These are phyloP conservation scores for Fregetta grallaria DNA, from an alignment of 2,113 vertebrate species.

Conservation along the genomic window DNA sequence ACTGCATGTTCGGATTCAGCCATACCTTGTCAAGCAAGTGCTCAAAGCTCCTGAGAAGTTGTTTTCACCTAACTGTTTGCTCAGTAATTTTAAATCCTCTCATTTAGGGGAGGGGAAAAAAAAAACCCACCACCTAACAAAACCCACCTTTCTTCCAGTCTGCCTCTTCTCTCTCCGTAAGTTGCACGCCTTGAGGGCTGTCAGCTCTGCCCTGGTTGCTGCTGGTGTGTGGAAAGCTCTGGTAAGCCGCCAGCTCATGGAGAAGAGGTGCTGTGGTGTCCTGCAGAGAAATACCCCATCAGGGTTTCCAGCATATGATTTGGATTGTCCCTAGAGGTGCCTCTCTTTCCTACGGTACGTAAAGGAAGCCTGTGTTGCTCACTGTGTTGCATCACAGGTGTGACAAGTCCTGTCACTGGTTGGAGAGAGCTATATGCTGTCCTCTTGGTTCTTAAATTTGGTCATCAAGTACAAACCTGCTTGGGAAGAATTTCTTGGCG, in stretches of 20 bases:
- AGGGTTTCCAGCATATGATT: not conserved
- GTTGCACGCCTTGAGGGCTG: not conserved
- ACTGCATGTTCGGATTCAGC: not conserved
- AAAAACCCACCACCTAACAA: not conserved
- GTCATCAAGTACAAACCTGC: not conserved
- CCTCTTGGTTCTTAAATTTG: not conserved
- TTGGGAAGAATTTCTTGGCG: not conserved
- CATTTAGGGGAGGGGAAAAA: not conserved
- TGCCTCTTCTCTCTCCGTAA: not conserved
- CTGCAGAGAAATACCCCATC: not conserved
- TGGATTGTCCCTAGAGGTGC: not conserved
- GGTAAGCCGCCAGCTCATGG: not conserved
- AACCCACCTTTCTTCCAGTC: not conserved
- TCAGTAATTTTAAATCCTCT: not conserved
- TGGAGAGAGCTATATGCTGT: accelerated
- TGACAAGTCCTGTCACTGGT: not conserved
- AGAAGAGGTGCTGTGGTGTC: not conserved
- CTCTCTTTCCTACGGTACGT: accelerated
- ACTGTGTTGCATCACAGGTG: not conserved
- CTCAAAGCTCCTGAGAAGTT: no score
- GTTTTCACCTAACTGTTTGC: not conserved
- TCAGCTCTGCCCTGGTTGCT: not conserved
- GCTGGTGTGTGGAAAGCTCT: not conserved
- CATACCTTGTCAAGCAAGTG: no score
- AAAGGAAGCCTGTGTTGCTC: not conserved